Percentiles rank a stretch among this genome's conserved stretches.
phyloP scores from a whole-genome alignment of 2,797 vertebrate species.

The Telmatherina bonti region DNA sequence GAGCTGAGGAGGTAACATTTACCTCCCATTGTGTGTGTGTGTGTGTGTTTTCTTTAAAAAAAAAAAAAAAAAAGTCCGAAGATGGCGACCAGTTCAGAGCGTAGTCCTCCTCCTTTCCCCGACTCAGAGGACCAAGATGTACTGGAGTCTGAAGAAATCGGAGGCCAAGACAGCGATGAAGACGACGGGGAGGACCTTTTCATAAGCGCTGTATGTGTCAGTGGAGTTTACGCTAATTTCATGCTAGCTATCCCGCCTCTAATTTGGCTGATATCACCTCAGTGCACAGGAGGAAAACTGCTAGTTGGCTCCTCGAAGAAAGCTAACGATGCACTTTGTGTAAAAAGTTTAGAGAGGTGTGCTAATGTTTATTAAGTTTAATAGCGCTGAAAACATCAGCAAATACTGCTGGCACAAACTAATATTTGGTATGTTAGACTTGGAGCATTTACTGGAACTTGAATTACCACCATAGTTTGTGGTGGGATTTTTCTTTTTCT shows the following conservation, averaged over 20 bases:
- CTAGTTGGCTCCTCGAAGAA: background rate
- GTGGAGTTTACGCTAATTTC: background rate
- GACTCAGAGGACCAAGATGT: slow-evolving; percentile 84
- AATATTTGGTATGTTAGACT: background rate
- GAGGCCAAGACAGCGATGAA: slow-evolving; percentile 73
- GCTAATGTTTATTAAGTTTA: background rate
- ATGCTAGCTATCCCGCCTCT: slow-evolving; percentile 14
- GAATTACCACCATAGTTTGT: background rate
- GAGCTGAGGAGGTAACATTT: slow-evolving; percentile 36
- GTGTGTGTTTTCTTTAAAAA: background rate
- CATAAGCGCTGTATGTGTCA: slow-evolving; percentile 68
- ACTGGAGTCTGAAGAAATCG: slow-evolving; percentile 72
- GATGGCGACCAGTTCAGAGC: slow-evolving; percentile 86
- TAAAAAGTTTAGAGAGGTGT: background rate
- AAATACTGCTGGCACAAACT: background rate
- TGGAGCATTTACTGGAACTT: background rate
- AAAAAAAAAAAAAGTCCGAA: slow-evolving; percentile 57
- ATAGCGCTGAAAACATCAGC: background rate
- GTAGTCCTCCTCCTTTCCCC: slow-evolving; percentile 86
- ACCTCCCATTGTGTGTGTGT: slow-evolving; percentile 41
- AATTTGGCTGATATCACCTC: background rate
- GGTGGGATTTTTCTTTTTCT: background rate
- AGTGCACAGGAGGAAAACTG: background rate
- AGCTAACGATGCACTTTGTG: background rate
- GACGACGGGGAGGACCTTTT: slow-evolving; percentile 79